Conservation (phyloP, 2,113 vertebrate genomes). For the Pyxicephalus adspersus region DNA sequence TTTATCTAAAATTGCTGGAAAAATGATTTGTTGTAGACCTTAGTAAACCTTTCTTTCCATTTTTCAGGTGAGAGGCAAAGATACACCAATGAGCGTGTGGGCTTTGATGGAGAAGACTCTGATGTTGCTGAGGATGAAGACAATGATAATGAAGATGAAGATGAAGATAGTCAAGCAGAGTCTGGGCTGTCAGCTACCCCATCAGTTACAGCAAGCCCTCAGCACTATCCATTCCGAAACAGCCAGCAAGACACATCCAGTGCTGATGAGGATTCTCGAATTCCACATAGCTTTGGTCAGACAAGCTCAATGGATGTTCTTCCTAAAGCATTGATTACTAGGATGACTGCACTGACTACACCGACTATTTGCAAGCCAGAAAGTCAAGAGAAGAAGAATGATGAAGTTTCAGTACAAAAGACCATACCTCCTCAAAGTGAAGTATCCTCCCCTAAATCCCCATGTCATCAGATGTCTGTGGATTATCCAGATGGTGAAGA, state of each 20-base stretch:
- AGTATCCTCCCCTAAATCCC: constrained; percentile 73
- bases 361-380: constrained; percentile 56
- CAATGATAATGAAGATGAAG: constrained; percentile 92
- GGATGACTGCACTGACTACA: constrained; percentile 85
- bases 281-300: constrained; percentile 65
- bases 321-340: constrained; percentile 86
- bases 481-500: constrained; percentile 79
- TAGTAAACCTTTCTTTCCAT: constrained; percentile 36
- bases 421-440: constrained; percentile 54
- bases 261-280: constrained; percentile 67
- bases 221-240: constrained; percentile 78
- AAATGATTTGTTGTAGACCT: not conserved
- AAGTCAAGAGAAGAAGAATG: constrained; percentile 40
- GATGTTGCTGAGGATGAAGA: constrained; percentile 92
- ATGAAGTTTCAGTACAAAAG: constrained; percentile 63
- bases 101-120: constrained; percentile 91
- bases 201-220: constrained; percentile 90
- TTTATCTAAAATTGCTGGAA: too few relatives aligned
- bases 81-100: constrained; percentile 78
- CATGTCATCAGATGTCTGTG: constrained; percentile 88
- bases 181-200: constrained; percentile 91
- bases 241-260: constrained; percentile 66
- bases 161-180: constrained; percentile 96
- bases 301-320: constrained; percentile 78
- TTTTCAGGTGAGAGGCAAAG: constrained; percentile 85